Evolutionary conservation across 92 coral and sea anemone species (phyloP).

Genomic region (Virgularia gustaviana): DNA sequence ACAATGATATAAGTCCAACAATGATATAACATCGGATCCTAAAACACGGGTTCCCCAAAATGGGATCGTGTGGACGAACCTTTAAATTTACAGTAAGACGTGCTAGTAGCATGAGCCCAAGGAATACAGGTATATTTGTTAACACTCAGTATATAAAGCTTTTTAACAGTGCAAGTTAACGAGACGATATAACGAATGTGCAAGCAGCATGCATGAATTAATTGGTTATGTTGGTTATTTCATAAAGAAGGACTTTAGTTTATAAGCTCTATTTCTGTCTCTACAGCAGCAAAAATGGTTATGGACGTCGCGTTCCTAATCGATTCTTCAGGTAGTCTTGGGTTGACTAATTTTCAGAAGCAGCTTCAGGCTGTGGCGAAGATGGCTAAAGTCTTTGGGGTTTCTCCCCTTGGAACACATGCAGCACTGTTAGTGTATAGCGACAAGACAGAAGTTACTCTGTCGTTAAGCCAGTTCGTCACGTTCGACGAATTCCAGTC

Average conservation of each 20-base stretch:
- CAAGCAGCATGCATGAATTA: no score
- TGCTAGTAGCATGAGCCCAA: no score
- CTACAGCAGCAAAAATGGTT: constrained; percentile 27
- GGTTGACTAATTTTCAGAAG: constrained; percentile 51
- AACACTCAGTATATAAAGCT: no score
- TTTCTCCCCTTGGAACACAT: constrained; percentile 42
- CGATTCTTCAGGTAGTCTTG: constrained; percentile 67
- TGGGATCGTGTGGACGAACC: no score
- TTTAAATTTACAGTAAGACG: no score
- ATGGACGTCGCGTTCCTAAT: constrained; percentile 63
- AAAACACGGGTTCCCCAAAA: no score
- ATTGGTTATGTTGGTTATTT: no score
- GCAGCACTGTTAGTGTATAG: constrained; percentile 60
- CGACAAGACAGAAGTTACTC: constrained; percentile 23
- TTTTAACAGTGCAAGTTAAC: no score
- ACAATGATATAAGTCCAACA: no score
- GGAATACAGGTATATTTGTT: no score
- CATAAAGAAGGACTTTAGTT: neutral
- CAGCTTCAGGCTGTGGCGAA: constrained; percentile 35
- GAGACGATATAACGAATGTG: no score
- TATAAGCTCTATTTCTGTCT: neutral
- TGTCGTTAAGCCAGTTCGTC: constrained; percentile 38
- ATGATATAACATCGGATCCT: no score
- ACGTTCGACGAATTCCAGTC: constrained; percentile 28
- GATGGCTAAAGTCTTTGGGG: constrained; percentile 45